Conservation (phyloP, 1,140 invertebrate species). For the Zaprionus capensis region DNA sequence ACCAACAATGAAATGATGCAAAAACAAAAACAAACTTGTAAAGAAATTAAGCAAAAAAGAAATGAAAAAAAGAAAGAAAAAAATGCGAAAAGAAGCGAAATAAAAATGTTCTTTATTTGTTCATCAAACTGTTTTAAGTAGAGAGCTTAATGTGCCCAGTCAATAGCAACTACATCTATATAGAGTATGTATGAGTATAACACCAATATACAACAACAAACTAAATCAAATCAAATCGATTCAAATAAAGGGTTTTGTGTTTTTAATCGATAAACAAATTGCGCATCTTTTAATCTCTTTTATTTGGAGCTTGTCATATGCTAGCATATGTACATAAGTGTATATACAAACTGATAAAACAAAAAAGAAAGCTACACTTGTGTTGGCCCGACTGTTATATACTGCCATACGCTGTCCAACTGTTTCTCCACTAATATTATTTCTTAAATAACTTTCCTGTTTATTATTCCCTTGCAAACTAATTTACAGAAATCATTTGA, state of each 20-base stretch:
- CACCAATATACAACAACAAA: slow-evolving; percentile 71
- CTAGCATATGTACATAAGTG: background rate
- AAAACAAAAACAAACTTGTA: slow-evolving; percentile 8
- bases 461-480: no score
- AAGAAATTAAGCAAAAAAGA: slow-evolving; percentile 28
- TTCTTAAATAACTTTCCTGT: no score
- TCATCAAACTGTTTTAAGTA: slow-evolving; percentile 74
- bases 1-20: slow-evolving; percentile 22
- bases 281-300: background rate
- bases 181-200: slow-evolving; percentile 56
- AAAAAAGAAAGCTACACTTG: no score
- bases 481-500: no score
- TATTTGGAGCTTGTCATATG: background rate
- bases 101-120: slow-evolving; percentile 53
- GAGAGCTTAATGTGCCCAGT: slow-evolving; percentile 80
- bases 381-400: no score
- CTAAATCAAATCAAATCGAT: slow-evolving; percentile 29
- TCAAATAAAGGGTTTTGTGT: slow-evolving; percentile 65
- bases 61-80: slow-evolving; percentile 16
- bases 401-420: no score
- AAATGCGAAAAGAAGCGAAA: slow-evolving; percentile 31
- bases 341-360: background rate
- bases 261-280: slow-evolving; percentile 28
- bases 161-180: slow-evolving; percentile 69
- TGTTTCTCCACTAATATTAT: no score